Conservation (phyloP, 2,113 vertebrate species). For the Chiloscyllium plagiosum region DNA sequence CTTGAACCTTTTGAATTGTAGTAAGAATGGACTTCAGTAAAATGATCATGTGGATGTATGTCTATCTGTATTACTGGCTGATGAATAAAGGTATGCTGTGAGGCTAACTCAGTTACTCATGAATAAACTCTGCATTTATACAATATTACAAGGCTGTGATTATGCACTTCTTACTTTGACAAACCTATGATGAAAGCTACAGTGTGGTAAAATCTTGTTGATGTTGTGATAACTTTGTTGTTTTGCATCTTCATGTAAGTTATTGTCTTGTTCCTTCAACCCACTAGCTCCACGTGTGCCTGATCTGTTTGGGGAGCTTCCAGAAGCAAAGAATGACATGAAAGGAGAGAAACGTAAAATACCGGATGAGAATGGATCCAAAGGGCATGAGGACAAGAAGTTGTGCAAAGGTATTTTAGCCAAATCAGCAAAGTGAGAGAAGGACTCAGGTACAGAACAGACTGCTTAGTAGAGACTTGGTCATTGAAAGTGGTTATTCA, state of each 20-base stretch:
- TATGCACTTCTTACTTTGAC: not conserved
- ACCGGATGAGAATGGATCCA: slow-evolving; percentile 52
- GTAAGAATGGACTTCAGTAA: not conserved
- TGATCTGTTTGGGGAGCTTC: slow-evolving; percentile 44
- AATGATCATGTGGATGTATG: not conserved
- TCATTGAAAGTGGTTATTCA: not conserved
- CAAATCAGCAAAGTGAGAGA: not conserved
- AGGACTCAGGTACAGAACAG: not conserved
- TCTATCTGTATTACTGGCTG: not conserved
- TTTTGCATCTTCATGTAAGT: not conserved
- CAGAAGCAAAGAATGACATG: slow-evolving; percentile 45
- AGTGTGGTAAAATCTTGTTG: not conserved
- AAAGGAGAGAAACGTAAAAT: slow-evolving; percentile 68
- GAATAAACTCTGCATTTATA: not conserved
- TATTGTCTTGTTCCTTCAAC: not conserved
- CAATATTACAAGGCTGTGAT: not conserved
- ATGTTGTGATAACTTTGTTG: not conserved
- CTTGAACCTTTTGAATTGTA: not conserved
- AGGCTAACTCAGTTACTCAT: not conserved
- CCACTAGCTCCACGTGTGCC: slow-evolving; percentile 47
- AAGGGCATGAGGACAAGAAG: slow-evolving; percentile 85
- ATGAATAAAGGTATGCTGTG: not conserved
- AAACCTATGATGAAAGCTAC: not conserved
- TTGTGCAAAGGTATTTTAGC: slow-evolving; percentile 84
- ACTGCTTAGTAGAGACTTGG: not conserved